Percentiles rank a stretch among this genome's conserved stretches.
These are phyloP conservation scores for Typhlichthys eigenmanni DNA, from an alignment of 2,797 vertebrate genomes.

Conservation along the genomic window DNA sequence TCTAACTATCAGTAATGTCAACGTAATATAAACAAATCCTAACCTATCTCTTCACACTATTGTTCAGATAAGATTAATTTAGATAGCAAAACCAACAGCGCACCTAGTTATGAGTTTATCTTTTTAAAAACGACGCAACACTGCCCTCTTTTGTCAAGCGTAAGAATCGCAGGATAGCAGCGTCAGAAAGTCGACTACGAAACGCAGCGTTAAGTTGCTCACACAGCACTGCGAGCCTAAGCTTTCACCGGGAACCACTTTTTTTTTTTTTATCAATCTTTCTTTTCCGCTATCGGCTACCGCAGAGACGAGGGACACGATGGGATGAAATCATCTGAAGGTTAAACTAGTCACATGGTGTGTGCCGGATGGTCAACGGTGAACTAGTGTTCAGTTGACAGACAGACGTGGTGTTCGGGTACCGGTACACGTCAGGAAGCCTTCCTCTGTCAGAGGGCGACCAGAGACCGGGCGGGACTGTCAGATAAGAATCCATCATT, in stretches of 20 bases:
- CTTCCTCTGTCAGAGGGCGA: constrained; percentile 3
- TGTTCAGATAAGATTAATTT: too few relatives aligned
- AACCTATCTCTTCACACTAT: too few relatives aligned
- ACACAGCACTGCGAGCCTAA: neutral
- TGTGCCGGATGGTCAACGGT: constrained; percentile 23
- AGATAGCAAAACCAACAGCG: too few relatives aligned
- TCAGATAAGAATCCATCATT: constrained; percentile 27
- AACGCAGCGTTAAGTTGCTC: constrained; percentile 28
- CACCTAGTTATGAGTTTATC: too few relatives aligned
- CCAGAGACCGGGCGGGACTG: constrained; percentile 19
- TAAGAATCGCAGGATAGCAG: neutral
- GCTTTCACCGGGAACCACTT: neutral
- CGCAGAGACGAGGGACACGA: constrained; percentile 13
- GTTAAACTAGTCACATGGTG: constrained; percentile 55
- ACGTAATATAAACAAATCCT: too few relatives aligned
- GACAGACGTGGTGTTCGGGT: constrained; percentile 19
- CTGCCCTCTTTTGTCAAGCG: constrained; percentile 24
- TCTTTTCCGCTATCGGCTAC: constrained; percentile 1
- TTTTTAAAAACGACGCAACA: constrained; percentile 10
- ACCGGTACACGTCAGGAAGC: constrained; percentile 1
- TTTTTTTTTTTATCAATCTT: neutral
- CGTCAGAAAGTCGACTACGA: constrained; percentile 34
- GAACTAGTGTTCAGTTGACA: constrained; percentile 27
- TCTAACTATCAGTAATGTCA: too few relatives aligned
- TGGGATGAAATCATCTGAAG: constrained; percentile 25